These are phyloP conservation scores for Ophion ellenae DNA, from an alignment of 2,888 invertebrate genomes.

Conservation along the genomic window DNA sequence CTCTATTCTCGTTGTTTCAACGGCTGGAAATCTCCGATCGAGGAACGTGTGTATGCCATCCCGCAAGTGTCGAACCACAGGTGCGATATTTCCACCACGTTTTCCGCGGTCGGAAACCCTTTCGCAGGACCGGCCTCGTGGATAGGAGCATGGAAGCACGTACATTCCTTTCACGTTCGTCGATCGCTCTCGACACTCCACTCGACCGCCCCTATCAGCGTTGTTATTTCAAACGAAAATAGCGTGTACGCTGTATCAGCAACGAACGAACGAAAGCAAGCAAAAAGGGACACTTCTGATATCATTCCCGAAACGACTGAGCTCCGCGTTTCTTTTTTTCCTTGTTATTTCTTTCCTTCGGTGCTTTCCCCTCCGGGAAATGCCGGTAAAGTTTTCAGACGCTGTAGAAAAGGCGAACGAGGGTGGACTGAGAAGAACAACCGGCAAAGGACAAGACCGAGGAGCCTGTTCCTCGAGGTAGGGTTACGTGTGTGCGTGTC, in stretches of 20 bases:
- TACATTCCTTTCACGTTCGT: conserved; percentile 61
- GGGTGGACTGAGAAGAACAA: conserved; percentile 31
- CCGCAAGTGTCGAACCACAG: conserved; percentile 29
- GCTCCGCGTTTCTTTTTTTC: conserved; percentile 29
- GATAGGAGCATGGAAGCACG: conserved; percentile 34
- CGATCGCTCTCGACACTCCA: conserved; percentile 62
- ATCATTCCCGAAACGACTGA: conserved; percentile 41
- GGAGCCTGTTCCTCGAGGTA: conserved; percentile 39
- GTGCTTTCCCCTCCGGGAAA: conserved; percentile 21
- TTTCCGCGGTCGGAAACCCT: conserved; percentile 21
- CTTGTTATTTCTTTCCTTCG: conserved; percentile 19
- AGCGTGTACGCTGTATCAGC: conserved; percentile 52
- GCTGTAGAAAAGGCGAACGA: conserved; percentile 29
- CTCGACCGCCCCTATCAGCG: conserved; percentile 53
- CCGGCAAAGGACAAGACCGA: conserved; percentile 27
- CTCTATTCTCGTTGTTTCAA: conserved; percentile 18
- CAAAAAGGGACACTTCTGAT: conserved; percentile 4
- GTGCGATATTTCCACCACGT: conserved; percentile 55
- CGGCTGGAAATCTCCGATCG: background rate
- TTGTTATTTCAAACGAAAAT: conserved; percentile 64
- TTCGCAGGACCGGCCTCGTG: conserved; percentile 1
- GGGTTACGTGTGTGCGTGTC: conserved; percentile 35
- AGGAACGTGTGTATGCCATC: conserved; percentile 1
- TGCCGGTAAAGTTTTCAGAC: conserved; percentile 46
- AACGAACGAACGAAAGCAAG: conserved; percentile 38